A percentile compares a stretch with the other conserved stretches of the same genome.
Evolutionary conservation across 1,140 invertebrate species (phyloP).

Genomic region (Nomia melanderi): DNA sequence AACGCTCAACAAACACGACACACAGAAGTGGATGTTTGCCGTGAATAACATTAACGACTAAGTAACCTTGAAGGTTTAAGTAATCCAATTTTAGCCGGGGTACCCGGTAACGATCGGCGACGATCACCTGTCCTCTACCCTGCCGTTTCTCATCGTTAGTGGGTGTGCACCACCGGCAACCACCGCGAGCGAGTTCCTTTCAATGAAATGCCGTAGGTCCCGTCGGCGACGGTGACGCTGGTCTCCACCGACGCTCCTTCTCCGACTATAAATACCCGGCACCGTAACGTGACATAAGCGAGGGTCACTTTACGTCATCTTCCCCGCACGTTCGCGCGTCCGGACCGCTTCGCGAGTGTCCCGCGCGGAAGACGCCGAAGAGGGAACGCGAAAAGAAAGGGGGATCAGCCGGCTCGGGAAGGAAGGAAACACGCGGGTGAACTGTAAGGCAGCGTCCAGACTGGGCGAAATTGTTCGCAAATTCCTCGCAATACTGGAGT

Average conservation of each 20-base stretch:
- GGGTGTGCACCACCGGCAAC: not conserved
- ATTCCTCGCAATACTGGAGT: too few relatives aligned
- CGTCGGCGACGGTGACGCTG: conserved; percentile 5
- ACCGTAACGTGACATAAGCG: conserved; percentile 26
- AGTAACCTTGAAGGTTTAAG: too few relatives aligned
- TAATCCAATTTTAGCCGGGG: too few relatives aligned
- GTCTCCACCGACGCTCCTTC: not conserved
- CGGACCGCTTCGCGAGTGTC: not conserved
- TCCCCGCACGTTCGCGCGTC: not conserved
- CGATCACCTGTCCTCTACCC: too few relatives aligned
- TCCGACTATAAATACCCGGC: conserved; percentile 36
- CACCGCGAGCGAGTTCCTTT: not conserved
- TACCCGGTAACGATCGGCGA: too few relatives aligned
- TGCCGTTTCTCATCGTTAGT: too few relatives aligned
- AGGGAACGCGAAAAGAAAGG: not conserved
- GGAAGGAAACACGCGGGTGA: conserved; percentile 7
- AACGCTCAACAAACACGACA: too few relatives aligned
- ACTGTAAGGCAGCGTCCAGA: too few relatives aligned
- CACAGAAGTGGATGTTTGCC: too few relatives aligned
- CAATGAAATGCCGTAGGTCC: conserved; percentile 12
- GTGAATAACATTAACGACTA: not conserved
- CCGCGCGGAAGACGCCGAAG: not conserved
- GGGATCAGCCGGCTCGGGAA: conserved; percentile 18
- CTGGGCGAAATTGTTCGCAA: too few relatives aligned
- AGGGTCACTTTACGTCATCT: conserved; percentile 32